Evolutionary conservation across 2,797 vertebrate genomes (phyloP).

Genomic region (Acropternis orthonyx): DNA sequence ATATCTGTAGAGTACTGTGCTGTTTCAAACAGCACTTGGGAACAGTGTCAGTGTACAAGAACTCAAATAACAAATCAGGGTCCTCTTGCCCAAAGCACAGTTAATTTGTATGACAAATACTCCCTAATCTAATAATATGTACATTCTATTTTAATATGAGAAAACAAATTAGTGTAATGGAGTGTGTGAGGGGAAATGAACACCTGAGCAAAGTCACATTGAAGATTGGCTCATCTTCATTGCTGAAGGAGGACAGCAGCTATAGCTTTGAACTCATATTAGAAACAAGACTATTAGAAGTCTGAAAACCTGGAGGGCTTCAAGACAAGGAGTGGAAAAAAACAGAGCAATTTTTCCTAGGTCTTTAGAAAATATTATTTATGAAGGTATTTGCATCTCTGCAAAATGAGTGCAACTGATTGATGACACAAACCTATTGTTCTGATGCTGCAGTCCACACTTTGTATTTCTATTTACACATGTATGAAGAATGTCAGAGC

Average conservation of each 20-base stretch:
- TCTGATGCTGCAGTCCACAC: neutral
- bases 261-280: neutral
- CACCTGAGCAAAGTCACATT: neutral
- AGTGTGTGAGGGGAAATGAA: neutral
- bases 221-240: neutral
- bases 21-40: neutral
- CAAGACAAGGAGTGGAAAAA: neutral
- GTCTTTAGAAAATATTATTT: neutral
- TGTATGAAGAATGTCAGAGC: neutral
- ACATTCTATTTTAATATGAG: neutral
- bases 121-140: neutral
- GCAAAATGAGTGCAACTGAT: neutral
- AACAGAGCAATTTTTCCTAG: neutral
- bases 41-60: neutral
- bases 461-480: neutral
- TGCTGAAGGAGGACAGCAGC: neutral
- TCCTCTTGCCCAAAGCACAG: neutral
- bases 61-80: neutral
- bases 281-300: neutral
- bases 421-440: accelerated
- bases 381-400: neutral
- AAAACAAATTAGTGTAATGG: neutral
- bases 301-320: neutral
- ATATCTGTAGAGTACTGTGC: neutral
- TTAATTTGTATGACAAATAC: neutral